Conservation (phyloP, 2,113 vertebrate genomes). For the Prietella phreatophila region DNA sequence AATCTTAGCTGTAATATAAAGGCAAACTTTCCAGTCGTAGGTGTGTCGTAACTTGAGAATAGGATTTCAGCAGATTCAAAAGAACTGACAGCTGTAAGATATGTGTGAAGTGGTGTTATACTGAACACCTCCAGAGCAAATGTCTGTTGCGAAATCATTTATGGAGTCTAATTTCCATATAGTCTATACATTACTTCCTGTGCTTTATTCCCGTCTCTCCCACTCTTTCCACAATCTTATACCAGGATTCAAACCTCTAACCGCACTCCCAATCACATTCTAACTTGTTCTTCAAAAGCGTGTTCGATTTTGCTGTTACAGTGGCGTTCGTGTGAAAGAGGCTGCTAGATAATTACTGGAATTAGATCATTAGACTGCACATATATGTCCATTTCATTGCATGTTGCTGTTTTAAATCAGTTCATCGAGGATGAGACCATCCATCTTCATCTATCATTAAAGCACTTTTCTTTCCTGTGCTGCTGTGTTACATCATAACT, state of each 20-base stretch:
- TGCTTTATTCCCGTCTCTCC: not conserved
- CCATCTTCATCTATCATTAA: constrained; percentile 57
- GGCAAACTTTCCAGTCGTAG: not conserved
- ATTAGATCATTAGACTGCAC: not conserved
- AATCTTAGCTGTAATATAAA: not conserved
- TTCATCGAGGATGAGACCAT: constrained; percentile 56
- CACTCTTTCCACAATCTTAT: not conserved
- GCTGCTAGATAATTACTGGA: not conserved
- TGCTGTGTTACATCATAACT: not conserved
- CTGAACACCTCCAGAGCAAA: constrained; percentile 43
- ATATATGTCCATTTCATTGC: not conserved
- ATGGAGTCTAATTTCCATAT: not conserved
- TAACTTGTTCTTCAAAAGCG: not conserved
- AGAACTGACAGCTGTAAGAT: not conserved
- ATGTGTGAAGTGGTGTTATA: not conserved
- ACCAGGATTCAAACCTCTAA: not conserved
- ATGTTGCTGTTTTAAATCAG: not conserved
- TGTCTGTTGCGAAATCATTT: constrained; percentile 45
- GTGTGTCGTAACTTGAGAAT: constrained; percentile 1
- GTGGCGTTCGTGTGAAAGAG: not conserved
- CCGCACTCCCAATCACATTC: not conserved
- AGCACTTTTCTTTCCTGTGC: not conserved
- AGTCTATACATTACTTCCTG: not conserved
- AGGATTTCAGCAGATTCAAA: constrained; percentile 30
- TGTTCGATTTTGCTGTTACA: not conserved